These are phyloP conservation scores for Pterocles gutturalis DNA, from an alignment of 2,113 vertebrate genomes.

Conservation along the genomic window DNA sequence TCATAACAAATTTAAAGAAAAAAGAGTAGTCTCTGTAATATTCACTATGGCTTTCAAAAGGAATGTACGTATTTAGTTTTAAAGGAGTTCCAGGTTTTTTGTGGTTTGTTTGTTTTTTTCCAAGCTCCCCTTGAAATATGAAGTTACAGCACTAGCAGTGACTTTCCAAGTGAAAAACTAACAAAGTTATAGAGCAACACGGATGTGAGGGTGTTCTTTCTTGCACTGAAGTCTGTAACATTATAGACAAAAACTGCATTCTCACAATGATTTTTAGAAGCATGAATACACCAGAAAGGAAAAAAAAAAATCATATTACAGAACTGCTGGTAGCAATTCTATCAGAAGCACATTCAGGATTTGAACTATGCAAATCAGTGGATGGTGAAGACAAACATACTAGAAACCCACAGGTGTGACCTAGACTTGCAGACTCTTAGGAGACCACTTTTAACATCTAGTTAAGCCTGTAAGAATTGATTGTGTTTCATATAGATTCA, in stretches of 20 bases:
- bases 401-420: neutral
- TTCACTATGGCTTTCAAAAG: neutral
- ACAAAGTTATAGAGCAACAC: neutral
- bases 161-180: neutral
- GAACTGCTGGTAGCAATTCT: neutral
- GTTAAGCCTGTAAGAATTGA: neutral
- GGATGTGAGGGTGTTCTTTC: neutral
- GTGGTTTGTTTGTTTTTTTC: neutral
- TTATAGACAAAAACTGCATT: neutral
- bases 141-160: neutral
- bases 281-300: neutral
- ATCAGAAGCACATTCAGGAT: neutral
- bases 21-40: neutral
- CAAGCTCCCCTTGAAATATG: neutral
- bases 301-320: neutral
- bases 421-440: neutral
- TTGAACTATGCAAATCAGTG: neutral
- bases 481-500: neutral
- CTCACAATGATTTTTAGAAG: neutral
- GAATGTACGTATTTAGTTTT: neutral
- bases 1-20: neutral
- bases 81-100: neutral
- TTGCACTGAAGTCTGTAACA: neutral
- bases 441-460: neutral
- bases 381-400: neutral